phyloP scores from a whole-genome alignment of 2,888 invertebrate genomes.

The Furcula furcula region DNA sequence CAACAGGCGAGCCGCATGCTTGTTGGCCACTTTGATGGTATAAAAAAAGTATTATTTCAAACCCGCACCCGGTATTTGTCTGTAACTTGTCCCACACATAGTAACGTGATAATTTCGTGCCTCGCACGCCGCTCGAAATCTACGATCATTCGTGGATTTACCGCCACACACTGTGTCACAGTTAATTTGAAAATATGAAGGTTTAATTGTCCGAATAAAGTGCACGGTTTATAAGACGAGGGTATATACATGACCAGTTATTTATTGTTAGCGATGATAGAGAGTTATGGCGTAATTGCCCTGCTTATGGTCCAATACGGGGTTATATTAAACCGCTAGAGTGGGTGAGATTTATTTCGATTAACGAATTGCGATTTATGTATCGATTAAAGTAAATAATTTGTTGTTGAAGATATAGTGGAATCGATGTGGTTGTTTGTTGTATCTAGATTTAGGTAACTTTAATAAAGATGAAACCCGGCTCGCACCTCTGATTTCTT shows the following conservation, averaged over 20 bases:
- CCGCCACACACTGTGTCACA: conserved; percentile 50
- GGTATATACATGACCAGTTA: conserved; percentile 37
- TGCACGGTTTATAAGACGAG: conserved; percentile 31
- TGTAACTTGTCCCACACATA: conserved; percentile 16
- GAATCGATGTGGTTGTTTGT: too few relatives aligned
- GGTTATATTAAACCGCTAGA: neutral
- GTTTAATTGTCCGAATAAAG: conserved; percentile 58
- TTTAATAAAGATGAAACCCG: too few relatives aligned
- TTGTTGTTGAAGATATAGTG: too few relatives aligned
- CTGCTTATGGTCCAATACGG: conserved; percentile 13
- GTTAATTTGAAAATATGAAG: conserved; percentile 75
- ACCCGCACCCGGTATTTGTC: too few relatives aligned
- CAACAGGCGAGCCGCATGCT: too few relatives aligned
- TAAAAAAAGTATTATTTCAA: too few relatives aligned
- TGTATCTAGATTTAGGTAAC: too few relatives aligned
- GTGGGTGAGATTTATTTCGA: neutral
- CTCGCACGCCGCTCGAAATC: conserved; percentile 49
- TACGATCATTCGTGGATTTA: conserved; percentile 68
- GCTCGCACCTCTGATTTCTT: too few relatives aligned
- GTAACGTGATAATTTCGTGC: conserved; percentile 55
- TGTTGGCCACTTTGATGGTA: too few relatives aligned
- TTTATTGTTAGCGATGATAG: conserved; percentile 42
- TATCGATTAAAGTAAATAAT: too few relatives aligned
- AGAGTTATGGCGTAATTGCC: conserved; percentile 32
- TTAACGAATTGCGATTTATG: too few relatives aligned